Conservation (phyloP, 2,888 invertebrate species). For the Smittia sp. region DNA sequence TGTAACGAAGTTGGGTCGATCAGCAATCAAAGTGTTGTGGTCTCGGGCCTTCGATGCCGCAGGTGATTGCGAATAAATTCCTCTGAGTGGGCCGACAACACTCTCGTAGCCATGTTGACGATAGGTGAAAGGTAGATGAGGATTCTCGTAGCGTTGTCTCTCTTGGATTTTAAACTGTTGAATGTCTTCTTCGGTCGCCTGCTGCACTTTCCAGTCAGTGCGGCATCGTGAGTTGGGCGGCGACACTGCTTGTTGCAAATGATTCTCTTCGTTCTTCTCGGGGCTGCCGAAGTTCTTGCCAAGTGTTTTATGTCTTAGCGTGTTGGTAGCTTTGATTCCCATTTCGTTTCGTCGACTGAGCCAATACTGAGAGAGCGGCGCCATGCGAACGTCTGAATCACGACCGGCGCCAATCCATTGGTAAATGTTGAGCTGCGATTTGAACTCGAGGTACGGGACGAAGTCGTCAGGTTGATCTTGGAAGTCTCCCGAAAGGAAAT, state of each 20-base stretch:
- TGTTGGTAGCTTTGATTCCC: constrained; percentile 45
- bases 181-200: constrained; percentile 75
- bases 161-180: constrained; percentile 77
- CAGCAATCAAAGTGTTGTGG: constrained; percentile 76
- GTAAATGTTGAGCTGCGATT: constrained; percentile 63
- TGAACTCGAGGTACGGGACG: constrained; percentile 84
- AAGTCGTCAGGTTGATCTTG: constrained; percentile 80
- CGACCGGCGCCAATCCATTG: constrained; percentile 91
- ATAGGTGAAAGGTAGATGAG: constrained; percentile 89
- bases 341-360: constrained; percentile 61
- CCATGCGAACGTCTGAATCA: constrained; percentile 77
- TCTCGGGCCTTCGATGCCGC: constrained; percentile 68
- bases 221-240: constrained; percentile 65
- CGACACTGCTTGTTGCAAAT: constrained; percentile 52
- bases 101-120: constrained; percentile 81
- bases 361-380: constrained; percentile 77
- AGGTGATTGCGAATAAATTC: constrained; percentile 67
- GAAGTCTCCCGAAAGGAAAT: constrained; percentile 79
- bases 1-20: constrained; percentile 86
- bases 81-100: constrained; percentile 78
- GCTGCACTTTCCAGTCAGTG: constrained; percentile 78
- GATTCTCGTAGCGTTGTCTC: constrained; percentile 76
- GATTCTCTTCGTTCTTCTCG: constrained; percentile 41
- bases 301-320: constrained; percentile 15
- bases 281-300: constrained; percentile 5